Evolutionary conservation across 2,113 vertebrate species (phyloP).

Genomic region (Cochlearius cochlearius): DNA sequence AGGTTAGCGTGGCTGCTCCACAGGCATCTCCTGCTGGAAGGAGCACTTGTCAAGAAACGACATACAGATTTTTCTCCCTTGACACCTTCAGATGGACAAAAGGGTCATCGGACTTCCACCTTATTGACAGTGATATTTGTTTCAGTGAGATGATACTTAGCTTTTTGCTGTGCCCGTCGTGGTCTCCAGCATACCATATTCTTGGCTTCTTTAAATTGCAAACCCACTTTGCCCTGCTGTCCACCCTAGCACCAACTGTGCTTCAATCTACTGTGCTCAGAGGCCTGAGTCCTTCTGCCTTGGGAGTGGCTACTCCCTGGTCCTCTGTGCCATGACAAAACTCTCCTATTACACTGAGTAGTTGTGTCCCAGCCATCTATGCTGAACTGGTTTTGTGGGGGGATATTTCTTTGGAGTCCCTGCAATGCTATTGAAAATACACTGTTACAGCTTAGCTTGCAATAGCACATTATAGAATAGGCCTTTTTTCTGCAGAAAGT

Average conservation of each 20-base stretch:
- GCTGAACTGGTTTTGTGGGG: neutral
- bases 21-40: neutral
- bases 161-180: neutral
- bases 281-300: neutral
- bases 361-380: neutral
- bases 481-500: neutral
- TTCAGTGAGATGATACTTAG: neutral
- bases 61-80: neutral
- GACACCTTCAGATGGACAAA: neutral
- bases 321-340: neutral
- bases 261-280: neutral
- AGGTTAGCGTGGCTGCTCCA: neutral
- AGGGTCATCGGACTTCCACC: neutral
- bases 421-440: neutral
- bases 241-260: neutral
- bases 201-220: neutral
- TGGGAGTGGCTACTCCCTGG: neutral
- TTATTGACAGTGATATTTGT: neutral
- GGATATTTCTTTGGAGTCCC: neutral
- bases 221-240: neutral
- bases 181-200: neutral
- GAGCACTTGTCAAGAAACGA: neutral
- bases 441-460: neutral
- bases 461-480: neutral
- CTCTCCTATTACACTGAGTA: neutral